These are phyloP conservation scores for Epirrhoe tristata DNA, from an alignment of 2,888 invertebrate species.

Conservation along the genomic window DNA sequence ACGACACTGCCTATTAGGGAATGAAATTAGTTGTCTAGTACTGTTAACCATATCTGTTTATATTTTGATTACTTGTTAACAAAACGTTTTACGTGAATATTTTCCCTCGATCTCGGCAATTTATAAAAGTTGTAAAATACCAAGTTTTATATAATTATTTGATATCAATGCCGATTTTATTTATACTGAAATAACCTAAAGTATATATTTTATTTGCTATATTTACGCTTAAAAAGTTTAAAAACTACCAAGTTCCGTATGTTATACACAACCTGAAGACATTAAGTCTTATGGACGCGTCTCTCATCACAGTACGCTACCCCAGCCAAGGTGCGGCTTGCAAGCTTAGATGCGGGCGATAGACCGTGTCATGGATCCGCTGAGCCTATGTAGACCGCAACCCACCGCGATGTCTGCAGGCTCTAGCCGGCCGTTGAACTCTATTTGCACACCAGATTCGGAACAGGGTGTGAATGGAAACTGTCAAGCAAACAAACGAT, in stretches of 20 bases:
- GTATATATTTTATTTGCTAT: too few relatives aligned
- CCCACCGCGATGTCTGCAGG: conserved; percentile 43
- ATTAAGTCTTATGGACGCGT: conserved; percentile 11
- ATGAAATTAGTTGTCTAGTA: conserved; percentile 14
- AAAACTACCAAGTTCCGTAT: not conserved
- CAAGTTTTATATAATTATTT: too few relatives aligned
- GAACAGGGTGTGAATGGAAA: conserved; percentile 18
- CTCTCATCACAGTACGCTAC: not conserved
- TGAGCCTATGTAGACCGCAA: conserved; percentile 59
- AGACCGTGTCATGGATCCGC: conserved; percentile 67
- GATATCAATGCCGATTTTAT: too few relatives aligned
- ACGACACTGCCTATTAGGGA: conserved; percentile 17
- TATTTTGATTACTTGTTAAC: conserved; percentile 12
- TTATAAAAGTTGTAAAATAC: conserved; percentile 4
- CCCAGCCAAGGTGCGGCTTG: conserved; percentile 38
- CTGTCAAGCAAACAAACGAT: conserved; percentile 20
- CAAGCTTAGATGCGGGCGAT: conserved; percentile 60
- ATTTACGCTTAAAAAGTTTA: not conserved
- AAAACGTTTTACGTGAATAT: conserved; percentile 6
- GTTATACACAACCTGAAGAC: not conserved
- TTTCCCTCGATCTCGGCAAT: conserved; percentile 1
- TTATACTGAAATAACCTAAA: too few relatives aligned
- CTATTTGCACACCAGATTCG: conserved; percentile 30
- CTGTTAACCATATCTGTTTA: conserved; percentile 1
- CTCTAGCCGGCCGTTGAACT: conserved; percentile 28